Conservation (phyloP, 1,140 invertebrate genomes). For the Rhopalosiphum padi region DNA sequence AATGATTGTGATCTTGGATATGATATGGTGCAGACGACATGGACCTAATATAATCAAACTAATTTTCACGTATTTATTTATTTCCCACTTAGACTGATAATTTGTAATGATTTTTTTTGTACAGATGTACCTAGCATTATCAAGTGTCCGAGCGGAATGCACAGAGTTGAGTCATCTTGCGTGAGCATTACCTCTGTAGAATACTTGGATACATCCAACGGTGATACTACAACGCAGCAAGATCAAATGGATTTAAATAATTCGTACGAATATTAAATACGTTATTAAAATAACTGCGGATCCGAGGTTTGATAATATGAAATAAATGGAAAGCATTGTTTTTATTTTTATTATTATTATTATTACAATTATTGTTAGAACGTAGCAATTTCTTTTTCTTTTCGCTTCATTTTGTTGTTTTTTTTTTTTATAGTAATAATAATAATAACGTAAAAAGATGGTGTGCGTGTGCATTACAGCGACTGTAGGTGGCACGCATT, state of each 20-base stretch:
- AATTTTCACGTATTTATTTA: background rate
- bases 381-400: constrained; percentile 14
- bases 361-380: background rate
- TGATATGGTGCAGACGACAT: background rate
- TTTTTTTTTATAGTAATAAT: background rate
- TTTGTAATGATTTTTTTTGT: background rate
- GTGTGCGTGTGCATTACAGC: constrained; percentile 43
- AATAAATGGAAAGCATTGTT: constrained; percentile 19
- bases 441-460: constrained; percentile 38
- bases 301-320: background rate
- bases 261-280: background rate
- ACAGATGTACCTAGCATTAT: background rate
- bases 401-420: background rate
- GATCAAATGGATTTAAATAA: background rate
- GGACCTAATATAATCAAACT: background rate
- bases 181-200: background rate
- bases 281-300: background rate
- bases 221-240: background rate
- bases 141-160: background rate
- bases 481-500: constrained; percentile 47
- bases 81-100: background rate
- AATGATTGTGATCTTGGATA: background rate
- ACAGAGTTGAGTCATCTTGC: background rate
- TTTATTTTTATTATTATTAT: constrained; percentile 17
- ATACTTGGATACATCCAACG: background rate